Evolutionary conservation across 1,140 invertebrate species (phyloP).

Genomic region (Batillaria attramentaria): DNA sequence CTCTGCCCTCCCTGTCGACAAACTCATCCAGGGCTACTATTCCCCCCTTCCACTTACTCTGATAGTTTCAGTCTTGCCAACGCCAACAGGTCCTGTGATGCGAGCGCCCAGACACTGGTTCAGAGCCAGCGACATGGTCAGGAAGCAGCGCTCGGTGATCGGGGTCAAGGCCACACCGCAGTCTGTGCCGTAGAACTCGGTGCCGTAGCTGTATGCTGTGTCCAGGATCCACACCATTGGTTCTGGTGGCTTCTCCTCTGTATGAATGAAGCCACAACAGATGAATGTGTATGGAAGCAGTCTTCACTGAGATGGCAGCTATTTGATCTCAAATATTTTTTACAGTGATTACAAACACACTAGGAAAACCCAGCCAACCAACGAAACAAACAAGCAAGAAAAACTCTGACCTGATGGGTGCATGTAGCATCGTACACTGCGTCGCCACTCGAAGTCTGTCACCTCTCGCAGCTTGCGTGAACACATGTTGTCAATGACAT

Average conservation of each 20-base stretch:
- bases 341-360: too few relatives aligned
- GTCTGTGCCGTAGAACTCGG: conserved; percentile 70
- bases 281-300: background rate
- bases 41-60: conserved; percentile 66
- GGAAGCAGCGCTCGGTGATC: conserved; percentile 68
- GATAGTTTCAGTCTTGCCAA: conserved; percentile 70
- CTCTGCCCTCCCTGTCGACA: too few relatives aligned
- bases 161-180: conserved; percentile 64
- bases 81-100: conserved; percentile 62
- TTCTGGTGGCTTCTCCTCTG: conserved; percentile 58
- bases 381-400: too few relatives aligned
- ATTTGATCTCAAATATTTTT: too few relatives aligned
- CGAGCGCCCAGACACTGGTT: conserved; percentile 60
- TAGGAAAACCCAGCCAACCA: too few relatives aligned
- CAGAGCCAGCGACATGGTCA: conserved; percentile 68
- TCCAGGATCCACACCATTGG: conserved; percentile 68
- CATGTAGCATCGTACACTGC: conserved; percentile 67
- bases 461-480: conserved; percentile 67
- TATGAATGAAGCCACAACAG: background rate
- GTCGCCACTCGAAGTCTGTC: conserved; percentile 71
- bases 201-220: conserved; percentile 65
- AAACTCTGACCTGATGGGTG: conserved; percentile 57
- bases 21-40: too few relatives aligned
- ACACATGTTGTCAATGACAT: conserved; percentile 66
- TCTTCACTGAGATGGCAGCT: too few relatives aligned